Evolutionary conservation across 1,140 invertebrate genomes (phyloP).

Genomic region (Bombus huntii): DNA sequence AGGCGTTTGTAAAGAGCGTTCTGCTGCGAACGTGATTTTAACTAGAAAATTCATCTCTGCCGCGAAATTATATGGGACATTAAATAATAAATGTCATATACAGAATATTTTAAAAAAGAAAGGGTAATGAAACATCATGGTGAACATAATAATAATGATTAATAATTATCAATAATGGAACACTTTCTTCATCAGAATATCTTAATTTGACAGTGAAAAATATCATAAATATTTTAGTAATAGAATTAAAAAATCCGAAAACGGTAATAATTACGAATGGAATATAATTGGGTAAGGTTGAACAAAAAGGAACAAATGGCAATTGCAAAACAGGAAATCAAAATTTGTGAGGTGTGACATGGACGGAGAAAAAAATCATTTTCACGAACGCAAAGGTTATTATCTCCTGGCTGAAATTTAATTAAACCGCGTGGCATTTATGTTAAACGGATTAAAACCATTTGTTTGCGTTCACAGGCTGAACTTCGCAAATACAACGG

Average conservation of each 20-base stretch:
- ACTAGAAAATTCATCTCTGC: neutral
- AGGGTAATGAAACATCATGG: neutral
- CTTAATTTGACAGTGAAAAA: no score
- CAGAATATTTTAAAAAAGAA: neutral
- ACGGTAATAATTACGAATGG: neutral
- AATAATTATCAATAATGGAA: neutral
- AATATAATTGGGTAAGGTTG: neutral
- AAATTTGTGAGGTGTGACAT: neutral
- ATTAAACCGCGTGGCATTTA: slow-evolving; percentile 14
- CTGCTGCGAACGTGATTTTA: neutral
- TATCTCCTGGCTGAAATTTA: neutral
- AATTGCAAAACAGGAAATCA: slow-evolving; percentile 19
- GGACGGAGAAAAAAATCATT: neutral
- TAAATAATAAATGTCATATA: neutral
- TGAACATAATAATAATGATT: neutral
- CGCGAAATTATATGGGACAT: neutral
- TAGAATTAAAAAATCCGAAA: neutral
- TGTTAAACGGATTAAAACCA: slow-evolving; percentile 15
- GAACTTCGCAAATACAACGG: neutral
- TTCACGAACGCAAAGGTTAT: neutral
- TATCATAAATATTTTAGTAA: no score
- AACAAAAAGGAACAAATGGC: slow-evolving; percentile 14
- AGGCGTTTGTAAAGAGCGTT: neutral
- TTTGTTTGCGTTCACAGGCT: slow-evolving; percentile 17
- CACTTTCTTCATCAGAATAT: no score